Evolutionary conservation across 2,888 invertebrate genomes (phyloP), one percentile per base, ranked within the genome.

Genomic region (Ochropleura plecta): DNA sequence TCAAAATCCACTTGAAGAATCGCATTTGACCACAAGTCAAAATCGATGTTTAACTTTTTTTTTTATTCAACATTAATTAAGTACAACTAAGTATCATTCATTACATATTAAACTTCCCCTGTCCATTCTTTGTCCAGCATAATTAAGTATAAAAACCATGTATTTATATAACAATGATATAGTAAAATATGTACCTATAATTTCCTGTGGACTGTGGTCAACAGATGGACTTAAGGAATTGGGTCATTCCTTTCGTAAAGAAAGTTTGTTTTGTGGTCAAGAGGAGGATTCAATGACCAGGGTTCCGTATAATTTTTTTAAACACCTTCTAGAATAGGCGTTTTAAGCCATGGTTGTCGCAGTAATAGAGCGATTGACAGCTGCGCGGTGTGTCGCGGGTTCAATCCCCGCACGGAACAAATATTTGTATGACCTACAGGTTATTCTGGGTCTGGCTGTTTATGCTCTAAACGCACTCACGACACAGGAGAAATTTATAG

Each of bases 221-320:
- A 66, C 86, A 85, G 64, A 81, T 76, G 86, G 86, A 82, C 70
- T 20, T 1, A 0, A 20, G 20, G 40, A 81, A 79, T 62, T 73
- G 20, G 82, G 85, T 82, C 84, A 80, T 18, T 68, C 48, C 65
- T 77, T 77, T 59, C 72, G 53, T 12, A 18, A 63, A 18, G 73
- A 55, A 67, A 67, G 64, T 77, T 81, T 55, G 10, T 63, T 70
- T 80, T 73, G 79, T 73, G 82, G 78, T 82, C 79, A 85, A 64
- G 10, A 3, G 6, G 5, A 55, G 12, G 42, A 69, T 18, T 48
- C 0, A 1, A 10, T 7, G 7, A 40, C 16, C 3, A 14, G 84
- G 84, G 87, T 84, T 78, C 85, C 55, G 82, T 66, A 42, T 44
- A 18, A 42, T n/a, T n/a, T n/a, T n/a, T n/a, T n/a, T n/a, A n/a